Conservation (phyloP, 1,140 invertebrate species). For the Plutomurus gul region DNA sequence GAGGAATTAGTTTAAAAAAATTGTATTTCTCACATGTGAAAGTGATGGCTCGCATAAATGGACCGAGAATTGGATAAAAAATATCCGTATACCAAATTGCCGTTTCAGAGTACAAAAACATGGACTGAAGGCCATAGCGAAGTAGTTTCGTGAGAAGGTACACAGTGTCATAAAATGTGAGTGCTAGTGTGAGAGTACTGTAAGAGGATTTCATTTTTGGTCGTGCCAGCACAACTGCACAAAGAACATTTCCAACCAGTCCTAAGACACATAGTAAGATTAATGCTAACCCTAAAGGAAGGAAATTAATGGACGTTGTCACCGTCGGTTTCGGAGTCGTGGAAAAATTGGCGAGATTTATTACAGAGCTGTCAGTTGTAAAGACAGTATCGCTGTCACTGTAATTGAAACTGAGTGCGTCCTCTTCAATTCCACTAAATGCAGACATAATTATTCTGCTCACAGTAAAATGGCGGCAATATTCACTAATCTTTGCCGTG, state of each 20-base stretch:
- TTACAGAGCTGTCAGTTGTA: too few relatives aligned
- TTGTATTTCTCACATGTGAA: constrained; percentile 27
- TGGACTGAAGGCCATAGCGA: constrained; percentile 36
- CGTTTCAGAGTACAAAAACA: constrained; percentile 27
- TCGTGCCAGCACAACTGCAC: constrained; percentile 34
- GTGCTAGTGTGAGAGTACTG: constrained; percentile 29
- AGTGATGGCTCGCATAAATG: constrained; percentile 28
- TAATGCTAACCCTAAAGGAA: neutral
- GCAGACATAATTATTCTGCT: too few relatives aligned
- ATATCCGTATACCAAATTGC: constrained; percentile 30
- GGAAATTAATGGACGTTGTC: neutral
- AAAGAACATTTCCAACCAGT: constrained; percentile 31
- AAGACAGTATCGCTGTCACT: too few relatives aligned
- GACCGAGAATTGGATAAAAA: constrained; percentile 39
- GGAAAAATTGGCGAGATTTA: neutral
- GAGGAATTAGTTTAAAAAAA: neutral
- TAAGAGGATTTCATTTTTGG: constrained; percentile 41
- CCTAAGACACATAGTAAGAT: neutral
- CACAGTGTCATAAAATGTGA: constrained; percentile 35
- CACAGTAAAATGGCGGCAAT: too few relatives aligned
- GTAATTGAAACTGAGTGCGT: too few relatives aligned
- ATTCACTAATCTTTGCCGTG: too few relatives aligned
- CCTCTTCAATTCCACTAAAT: too few relatives aligned
- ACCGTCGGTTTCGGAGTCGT: neutral
- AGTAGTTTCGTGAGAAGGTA: constrained; percentile 37